These are phyloP conservation scores for Ochotona curzoniae DNA, from an alignment of 2,113 vertebrate genomes.

Conservation along the genomic window DNA sequence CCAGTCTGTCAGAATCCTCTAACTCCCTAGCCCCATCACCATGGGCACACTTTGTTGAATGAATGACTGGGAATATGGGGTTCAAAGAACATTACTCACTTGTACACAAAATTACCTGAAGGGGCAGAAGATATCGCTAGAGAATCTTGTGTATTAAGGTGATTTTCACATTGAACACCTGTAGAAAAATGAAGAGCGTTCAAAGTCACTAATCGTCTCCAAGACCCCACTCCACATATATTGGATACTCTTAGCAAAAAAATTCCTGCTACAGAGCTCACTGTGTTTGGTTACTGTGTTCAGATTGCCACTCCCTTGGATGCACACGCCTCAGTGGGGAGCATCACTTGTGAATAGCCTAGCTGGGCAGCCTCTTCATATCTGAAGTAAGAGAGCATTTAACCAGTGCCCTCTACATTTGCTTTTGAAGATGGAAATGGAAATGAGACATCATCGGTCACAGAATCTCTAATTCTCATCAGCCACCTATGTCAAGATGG, in stretches of 20 bases:
- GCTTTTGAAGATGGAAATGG: background rate
- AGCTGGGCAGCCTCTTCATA: background rate
- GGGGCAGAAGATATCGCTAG: background rate
- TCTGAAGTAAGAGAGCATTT: background rate
- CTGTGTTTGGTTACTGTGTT: background rate
- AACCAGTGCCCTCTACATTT: background rate
- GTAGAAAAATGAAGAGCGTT: background rate
- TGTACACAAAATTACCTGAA: background rate
- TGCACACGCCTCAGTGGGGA: background rate
- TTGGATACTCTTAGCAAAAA: background rate
- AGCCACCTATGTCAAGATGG: background rate
- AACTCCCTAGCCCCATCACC: no score
- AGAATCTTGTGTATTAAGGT: background rate
- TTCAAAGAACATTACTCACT: background rate
- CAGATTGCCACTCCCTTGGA: background rate
- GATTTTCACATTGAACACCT: constrained; percentile 17
- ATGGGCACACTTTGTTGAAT: background rate
- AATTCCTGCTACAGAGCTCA: background rate
- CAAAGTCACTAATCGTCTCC: background rate
- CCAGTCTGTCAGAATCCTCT: background rate
- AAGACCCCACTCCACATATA: background rate
- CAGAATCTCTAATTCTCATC: background rate
- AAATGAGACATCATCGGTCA: background rate
- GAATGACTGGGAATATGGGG: background rate
- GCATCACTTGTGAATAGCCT: background rate